Percentiles rank a stretch among this genome's conserved stretches.
These are phyloP conservation scores for Lepus americanus DNA, from an alignment of 2,113 vertebrate genomes.

Conservation along the genomic window DNA sequence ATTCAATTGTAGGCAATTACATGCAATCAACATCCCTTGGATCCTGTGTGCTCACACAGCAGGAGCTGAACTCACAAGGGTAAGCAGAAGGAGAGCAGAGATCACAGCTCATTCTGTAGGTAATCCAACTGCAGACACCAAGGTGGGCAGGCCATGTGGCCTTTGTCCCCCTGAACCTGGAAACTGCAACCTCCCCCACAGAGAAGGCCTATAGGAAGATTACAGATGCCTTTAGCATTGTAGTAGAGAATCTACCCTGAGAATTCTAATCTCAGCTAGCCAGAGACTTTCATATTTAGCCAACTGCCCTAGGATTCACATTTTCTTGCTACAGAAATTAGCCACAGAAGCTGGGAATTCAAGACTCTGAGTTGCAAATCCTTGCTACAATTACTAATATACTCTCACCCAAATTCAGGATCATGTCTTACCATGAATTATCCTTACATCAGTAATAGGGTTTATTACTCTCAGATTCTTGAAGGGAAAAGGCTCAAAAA, in stretches of 20 bases:
- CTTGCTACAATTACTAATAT: no score
- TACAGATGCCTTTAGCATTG: background rate
- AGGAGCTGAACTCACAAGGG: background rate
- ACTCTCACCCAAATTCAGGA: no score
- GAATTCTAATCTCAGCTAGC: slow-evolving; percentile 9
- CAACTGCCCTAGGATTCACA: background rate
- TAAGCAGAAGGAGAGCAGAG: slow-evolving; percentile 11
- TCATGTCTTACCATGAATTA: slow-evolving; percentile 44
- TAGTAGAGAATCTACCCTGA: background rate
- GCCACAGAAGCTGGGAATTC: no score
- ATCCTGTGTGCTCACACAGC: background rate
- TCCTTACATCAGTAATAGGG: background rate
- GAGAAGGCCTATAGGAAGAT: background rate
- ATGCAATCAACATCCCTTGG: background rate
- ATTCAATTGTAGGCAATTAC: slow-evolving; percentile 50
- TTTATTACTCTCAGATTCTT: slow-evolving; percentile 40
- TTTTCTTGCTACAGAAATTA: slow-evolving; percentile 1
- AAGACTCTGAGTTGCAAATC: background rate
- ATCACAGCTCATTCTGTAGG: background rate
- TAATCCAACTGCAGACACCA: background rate
- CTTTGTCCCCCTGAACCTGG: background rate
- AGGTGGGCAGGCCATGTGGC: background rate
- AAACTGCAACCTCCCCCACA: background rate
- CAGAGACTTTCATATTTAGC: background rate
- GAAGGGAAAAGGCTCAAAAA: slow-evolving; percentile 16